A percentile compares a stretch with the other conserved stretches of the same genome.
phyloP scores from a whole-genome alignment of 1,140 invertebrate genomes.

The Rhyzopertha dominica region DNA sequence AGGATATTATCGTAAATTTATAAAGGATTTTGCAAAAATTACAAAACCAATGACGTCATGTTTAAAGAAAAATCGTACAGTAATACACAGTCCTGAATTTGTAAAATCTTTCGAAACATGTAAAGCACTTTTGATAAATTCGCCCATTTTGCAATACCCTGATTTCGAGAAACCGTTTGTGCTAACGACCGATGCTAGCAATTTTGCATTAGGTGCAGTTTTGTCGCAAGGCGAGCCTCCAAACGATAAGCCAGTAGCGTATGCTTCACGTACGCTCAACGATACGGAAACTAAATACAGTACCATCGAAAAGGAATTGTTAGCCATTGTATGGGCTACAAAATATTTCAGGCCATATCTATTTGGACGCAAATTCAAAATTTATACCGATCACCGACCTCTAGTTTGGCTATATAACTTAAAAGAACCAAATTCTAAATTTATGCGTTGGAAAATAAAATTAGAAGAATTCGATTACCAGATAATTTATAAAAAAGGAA shows the following conservation, averaged over 20 bases:
- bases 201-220: conserved; percentile 26
- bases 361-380: conserved; percentile 36
- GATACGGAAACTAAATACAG: conserved; percentile 18
- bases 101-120: conserved; percentile 14
- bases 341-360: conserved; percentile 23
- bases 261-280: conserved; percentile 5
- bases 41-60: conserved; percentile 25
- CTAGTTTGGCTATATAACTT: too few species aligned
- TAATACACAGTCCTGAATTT: conserved; percentile 11
- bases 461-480: conserved; percentile 44
- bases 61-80: conserved; percentile 21
- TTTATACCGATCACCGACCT: conserved; percentile 48
- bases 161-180: conserved; percentile 35
- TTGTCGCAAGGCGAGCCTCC: conserved; percentile 29
- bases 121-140: conserved; percentile 19
- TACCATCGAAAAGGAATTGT: conserved; percentile 30
- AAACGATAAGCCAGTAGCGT: conserved; percentile 15
- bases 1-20: conserved; percentile 33
- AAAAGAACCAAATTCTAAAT: conserved; percentile 7
- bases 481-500: conserved; percentile 24
- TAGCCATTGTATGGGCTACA: conserved; percentile 19
- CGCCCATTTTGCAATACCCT: conserved; percentile 29
- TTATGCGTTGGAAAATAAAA: conserved; percentile 23
- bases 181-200: conserved; percentile 35
- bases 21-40: conserved; percentile 29